Percentiles rank a stretch among this genome's conserved stretches.
Evolutionary conservation across 2,888 invertebrate species (phyloP).

Genomic region (Didymodactylos carnosus): DNA sequence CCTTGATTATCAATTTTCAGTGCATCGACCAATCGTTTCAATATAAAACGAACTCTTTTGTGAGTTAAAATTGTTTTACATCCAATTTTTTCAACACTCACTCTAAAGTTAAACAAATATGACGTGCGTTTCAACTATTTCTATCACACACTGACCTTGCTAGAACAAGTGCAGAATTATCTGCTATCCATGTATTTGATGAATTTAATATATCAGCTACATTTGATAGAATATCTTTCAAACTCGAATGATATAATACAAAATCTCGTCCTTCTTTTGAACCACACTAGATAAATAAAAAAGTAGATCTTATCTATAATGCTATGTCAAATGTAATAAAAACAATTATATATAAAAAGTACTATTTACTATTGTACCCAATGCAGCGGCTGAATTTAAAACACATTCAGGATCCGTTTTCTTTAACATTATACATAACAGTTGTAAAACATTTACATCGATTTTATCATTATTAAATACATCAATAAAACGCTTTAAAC

Average conservation of each 20-base stretch:
- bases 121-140: too few relatives aligned
- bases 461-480: slow-evolving; percentile 21
- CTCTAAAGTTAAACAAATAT: slow-evolving; percentile 18
- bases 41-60: slow-evolving; percentile 22
- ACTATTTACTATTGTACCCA: slow-evolving; percentile 27
- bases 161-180: slow-evolving; percentile 32
- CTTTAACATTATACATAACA: slow-evolving; percentile 28
- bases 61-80: slow-evolving; percentile 25
- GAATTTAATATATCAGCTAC: slow-evolving; percentile 24
- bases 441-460: slow-evolving; percentile 22
- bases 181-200: slow-evolving; percentile 32
- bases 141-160: slow-evolving; percentile 29
- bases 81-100: slow-evolving; percentile 30
- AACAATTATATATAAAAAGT: background rate
- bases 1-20: slow-evolving; percentile 31
- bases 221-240: slow-evolving; percentile 22
- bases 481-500: slow-evolving; percentile 25
- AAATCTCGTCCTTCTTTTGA: slow-evolving; percentile 31
- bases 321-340: background rate
- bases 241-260: slow-evolving; percentile 26
- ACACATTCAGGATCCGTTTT: slow-evolving; percentile 32
- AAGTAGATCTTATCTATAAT: too few relatives aligned
- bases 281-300: slow-evolving; percentile 17
- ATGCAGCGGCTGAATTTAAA: slow-evolving; percentile 35
- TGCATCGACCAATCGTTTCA: slow-evolving; percentile 23